phyloP scores from a whole-genome alignment of 2,113 vertebrate species.

The Trogon surrucura region DNA sequence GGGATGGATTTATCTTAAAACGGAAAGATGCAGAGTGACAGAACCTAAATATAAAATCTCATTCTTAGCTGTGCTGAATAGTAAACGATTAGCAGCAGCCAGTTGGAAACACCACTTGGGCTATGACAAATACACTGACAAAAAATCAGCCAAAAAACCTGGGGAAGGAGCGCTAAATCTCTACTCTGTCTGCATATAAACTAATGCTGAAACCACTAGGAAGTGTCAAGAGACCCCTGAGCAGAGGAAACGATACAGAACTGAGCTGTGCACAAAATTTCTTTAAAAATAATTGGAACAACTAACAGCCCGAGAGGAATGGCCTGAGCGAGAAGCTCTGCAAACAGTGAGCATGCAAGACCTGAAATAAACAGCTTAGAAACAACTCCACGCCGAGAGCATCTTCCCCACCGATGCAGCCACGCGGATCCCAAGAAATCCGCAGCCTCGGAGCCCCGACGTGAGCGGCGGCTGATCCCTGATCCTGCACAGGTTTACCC shows the following conservation, averaged over 20 bases:
- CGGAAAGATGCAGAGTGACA: slow-evolving; percentile 15
- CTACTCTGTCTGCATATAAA: slow-evolving; percentile 39
- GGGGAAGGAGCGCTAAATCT: not conserved
- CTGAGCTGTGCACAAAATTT: not conserved
- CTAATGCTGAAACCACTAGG: slow-evolving; percentile 5
- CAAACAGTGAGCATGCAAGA: not conserved
- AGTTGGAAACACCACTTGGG: slow-evolving; percentile 46
- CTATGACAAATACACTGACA: slow-evolving; percentile 36
- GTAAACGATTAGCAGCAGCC: slow-evolving; percentile 55
- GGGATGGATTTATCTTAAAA: slow-evolving; percentile 51
- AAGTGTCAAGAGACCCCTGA: slow-evolving; percentile 26
- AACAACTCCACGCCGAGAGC: not conserved
- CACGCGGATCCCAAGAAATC: not conserved
- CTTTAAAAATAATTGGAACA: slow-evolving; percentile 39
- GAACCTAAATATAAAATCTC: slow-evolving; percentile 57
- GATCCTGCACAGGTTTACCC: not conserved
- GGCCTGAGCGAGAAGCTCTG: not conserved
- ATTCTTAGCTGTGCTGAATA: slow-evolving; percentile 42
- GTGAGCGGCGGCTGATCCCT: not conserved
- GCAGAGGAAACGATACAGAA: not conserved
- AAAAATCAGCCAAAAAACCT: slow-evolving; percentile 15
- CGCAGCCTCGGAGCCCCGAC: not conserved
- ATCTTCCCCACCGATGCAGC: not conserved
- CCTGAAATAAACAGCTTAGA: not conserved
- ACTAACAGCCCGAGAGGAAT: not conserved